Evolutionary conservation across 2,888 invertebrate genomes (phyloP).

Genomic region (Acronicta alni): DNA sequence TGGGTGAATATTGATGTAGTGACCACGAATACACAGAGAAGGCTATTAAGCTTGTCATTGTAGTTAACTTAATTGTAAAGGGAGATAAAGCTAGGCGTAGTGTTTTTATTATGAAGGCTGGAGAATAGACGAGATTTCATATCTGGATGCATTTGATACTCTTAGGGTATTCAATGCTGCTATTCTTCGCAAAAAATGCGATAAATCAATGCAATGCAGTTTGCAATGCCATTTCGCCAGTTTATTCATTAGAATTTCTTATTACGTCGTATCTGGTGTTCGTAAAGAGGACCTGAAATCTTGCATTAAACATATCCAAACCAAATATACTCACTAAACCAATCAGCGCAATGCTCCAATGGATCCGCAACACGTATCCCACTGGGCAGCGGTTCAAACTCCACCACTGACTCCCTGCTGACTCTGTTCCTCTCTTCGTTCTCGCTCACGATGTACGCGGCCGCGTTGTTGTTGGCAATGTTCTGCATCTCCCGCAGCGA

Average conservation of each 20-base stretch:
- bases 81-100: no score
- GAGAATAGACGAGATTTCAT: no score
- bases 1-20: slow-evolving; percentile 18
- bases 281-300: no score
- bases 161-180: no score
- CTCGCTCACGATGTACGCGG: slow-evolving; percentile 86
- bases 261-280: no score
- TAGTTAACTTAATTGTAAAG: not conserved
- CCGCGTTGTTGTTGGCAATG: slow-evolving; percentile 89
- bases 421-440: slow-evolving; percentile 83
- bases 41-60: not conserved
- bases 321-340: slow-evolving; percentile 79
- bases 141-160: no score
- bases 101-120: not conserved
- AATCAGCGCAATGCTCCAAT: slow-evolving; percentile 80
- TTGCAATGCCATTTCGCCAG: no score
- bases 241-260: no score
- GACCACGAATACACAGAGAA: slow-evolving; percentile 1
- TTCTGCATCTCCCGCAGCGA: slow-evolving; percentile 89
- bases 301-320: not conserved
- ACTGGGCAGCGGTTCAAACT: slow-evolving; percentile 81
- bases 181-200: no score
- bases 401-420: slow-evolving; percentile 82
- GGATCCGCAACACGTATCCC: slow-evolving; percentile 78
- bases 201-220: no score